Evolutionary conservation across 1,140 invertebrate species (phyloP).

Genomic region (Bombus vancouverensis): DNA sequence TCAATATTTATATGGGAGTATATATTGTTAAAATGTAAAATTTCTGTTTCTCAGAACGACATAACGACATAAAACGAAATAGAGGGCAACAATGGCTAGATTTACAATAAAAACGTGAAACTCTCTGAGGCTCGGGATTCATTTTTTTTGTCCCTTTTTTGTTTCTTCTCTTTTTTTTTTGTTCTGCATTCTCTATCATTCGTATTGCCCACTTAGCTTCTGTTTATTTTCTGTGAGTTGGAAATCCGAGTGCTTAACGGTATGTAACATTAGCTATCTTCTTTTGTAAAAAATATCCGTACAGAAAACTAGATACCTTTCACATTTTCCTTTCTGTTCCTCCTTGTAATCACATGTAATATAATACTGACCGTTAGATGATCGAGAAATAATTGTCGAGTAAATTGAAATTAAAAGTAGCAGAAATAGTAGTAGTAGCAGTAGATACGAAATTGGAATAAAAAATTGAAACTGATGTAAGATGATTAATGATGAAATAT

Average conservation of each 20-base stretch:
- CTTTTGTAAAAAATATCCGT: neutral
- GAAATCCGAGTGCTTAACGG: slow-evolving; percentile 12
- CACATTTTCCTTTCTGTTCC: neutral
- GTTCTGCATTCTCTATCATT: slow-evolving; percentile 1
- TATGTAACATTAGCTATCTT: neutral
- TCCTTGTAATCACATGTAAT: neutral
- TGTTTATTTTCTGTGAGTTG: slow-evolving; percentile 20
- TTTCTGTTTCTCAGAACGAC: neutral
- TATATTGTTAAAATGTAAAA: slow-evolving; percentile 3
- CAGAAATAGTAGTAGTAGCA: no score
- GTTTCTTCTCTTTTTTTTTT: neutral
- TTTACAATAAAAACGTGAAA: slow-evolving; percentile 26
- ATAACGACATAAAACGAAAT: slow-evolving; percentile 37
- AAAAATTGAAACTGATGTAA: no score
- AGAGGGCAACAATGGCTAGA: slow-evolving; percentile 3
- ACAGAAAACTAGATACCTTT: neutral
- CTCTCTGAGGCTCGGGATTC: slow-evolving; percentile 3
- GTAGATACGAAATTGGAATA: neutral
- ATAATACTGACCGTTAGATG: neutral
- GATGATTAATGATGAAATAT: no score
- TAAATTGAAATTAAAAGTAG: neutral
- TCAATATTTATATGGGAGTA: neutral
- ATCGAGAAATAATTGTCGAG: neutral
- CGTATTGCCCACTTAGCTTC: slow-evolving; percentile 30
- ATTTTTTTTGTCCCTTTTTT: neutral